Percentiles rank a stretch among this genome's conserved stretches.
Conservation (phyloP, 2,113 vertebrate genomes). For the Macquaria ambigua region DNA sequence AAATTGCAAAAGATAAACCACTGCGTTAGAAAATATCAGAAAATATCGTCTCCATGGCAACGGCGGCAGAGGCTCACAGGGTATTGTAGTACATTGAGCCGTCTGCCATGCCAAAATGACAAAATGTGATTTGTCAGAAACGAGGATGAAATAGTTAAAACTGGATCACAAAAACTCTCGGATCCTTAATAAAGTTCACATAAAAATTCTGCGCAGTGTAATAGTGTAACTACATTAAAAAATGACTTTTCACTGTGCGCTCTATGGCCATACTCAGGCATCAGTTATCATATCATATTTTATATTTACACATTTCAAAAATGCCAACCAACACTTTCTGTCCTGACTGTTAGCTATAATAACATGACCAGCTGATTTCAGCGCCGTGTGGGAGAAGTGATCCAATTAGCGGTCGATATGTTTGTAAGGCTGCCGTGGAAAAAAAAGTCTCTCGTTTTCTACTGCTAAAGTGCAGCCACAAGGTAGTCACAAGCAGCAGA, state of each 20-base stretch:
- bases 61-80: no score
- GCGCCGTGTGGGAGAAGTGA: neutral
- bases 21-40: neutral
- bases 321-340: neutral
- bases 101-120: no score
- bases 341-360: neutral
- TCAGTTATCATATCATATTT: no score
- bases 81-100: no score
- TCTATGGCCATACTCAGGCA: no score
- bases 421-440: neutral
- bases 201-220: neutral
- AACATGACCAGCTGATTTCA: neutral
- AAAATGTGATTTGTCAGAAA: no score
- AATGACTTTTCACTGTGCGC: neutral
- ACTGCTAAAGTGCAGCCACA: neutral
- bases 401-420: neutral
- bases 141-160: no score
- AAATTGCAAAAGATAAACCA: neutral
- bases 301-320: neutral
- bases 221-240: no score
- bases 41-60: no score
- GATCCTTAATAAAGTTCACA: neutral
- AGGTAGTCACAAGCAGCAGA: neutral
- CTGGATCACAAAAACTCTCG: neutral
- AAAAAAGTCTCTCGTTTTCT: no score